phyloP scores from a whole-genome alignment of 2,113 vertebrate genomes.

The Pterocles orientalis region DNA sequence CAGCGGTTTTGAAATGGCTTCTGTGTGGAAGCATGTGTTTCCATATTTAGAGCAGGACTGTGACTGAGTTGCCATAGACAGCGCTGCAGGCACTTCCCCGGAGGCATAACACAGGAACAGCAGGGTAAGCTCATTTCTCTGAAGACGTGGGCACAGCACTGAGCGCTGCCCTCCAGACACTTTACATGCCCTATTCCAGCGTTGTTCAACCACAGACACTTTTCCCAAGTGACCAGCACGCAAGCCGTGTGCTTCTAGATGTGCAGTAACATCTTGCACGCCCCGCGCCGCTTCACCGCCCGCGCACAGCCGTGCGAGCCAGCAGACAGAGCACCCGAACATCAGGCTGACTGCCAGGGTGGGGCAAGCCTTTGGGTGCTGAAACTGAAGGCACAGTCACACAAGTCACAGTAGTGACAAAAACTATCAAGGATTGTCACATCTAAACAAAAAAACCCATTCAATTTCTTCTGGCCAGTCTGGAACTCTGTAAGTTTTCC shows the following conservation, averaged over 20 bases:
- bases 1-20: not conserved
- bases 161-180: not conserved
- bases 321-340: not conserved
- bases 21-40: not conserved
- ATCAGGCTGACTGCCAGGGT: not conserved
- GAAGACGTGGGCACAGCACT: not conserved
- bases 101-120: not conserved
- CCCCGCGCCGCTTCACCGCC: not conserved
- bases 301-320: accelerated
- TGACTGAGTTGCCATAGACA: not conserved
- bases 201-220: not conserved
- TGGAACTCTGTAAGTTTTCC: not conserved
- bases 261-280: accelerated
- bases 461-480: not conserved
- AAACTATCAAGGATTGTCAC: not conserved
- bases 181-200: not conserved
- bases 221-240: not conserved
- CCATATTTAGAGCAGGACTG: not conserved
- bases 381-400: not conserved
- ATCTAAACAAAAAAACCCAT: not conserved
- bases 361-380: not conserved
- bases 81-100: not conserved
- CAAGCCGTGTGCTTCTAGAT: not conserved
- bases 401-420: not conserved
- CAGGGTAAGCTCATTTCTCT: not conserved